Conservation (phyloP, 2,797 vertebrate genomes). For the Sciurus carolinensis region DNA sequence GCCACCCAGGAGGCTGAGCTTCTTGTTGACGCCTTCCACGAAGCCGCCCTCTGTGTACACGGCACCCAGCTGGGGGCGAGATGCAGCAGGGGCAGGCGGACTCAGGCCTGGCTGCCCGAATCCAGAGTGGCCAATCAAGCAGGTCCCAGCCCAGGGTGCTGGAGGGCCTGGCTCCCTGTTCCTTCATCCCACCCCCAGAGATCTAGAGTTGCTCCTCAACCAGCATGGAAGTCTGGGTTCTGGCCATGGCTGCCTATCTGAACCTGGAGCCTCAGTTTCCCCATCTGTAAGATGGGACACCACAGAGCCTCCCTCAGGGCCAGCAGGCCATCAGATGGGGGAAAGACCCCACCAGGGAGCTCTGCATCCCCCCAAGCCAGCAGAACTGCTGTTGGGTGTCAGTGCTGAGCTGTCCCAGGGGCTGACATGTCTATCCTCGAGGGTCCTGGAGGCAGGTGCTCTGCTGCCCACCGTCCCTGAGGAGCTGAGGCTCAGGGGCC, state of each 20-base stretch:
- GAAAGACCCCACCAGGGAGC: neutral
- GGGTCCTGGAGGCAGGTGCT: neutral
- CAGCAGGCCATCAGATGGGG: neutral
- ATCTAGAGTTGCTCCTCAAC: neutral
- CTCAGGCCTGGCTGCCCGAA: rapidly evolving
- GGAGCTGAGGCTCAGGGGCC: neutral
- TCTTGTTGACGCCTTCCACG: conserved; percentile 93
- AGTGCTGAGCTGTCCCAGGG: rapidly evolving
- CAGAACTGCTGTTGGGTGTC: neutral
- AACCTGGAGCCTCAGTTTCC: neutral
- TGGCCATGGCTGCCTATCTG: rapidly evolving
- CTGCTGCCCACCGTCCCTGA: neutral
- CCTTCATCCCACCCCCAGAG: neutral
- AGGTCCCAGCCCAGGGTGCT: rapidly evolving
- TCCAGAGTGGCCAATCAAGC: neutral
- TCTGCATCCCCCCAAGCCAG: rapidly evolving
- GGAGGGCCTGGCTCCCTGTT: rapidly evolving
- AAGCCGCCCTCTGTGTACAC: conserved; percentile 95
- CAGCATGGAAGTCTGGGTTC: neutral
- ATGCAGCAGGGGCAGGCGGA: rapidly evolving
- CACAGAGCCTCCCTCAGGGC: neutral
- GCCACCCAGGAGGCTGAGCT: conserved; percentile 86
- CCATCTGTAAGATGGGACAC: neutral
- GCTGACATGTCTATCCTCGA: rapidly evolving
- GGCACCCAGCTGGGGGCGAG: conserved; percentile 91